Percentiles rank a stretch among this genome's conserved stretches.
These are phyloP conservation scores for Cosmia trapezina DNA, from an alignment of 2,888 invertebrate species.

Conservation along the genomic window DNA sequence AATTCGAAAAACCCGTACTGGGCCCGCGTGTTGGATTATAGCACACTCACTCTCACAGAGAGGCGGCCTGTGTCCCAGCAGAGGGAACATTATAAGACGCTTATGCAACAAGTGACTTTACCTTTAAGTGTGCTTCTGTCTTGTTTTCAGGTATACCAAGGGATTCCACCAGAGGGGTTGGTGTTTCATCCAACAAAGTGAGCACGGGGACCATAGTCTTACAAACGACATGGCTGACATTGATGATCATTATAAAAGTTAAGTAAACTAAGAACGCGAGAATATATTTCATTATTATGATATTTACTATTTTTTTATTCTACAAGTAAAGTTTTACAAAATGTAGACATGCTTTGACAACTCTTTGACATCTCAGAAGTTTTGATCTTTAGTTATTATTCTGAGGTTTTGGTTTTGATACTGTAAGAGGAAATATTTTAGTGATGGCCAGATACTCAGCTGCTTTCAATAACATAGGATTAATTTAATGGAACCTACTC, in stretches of 20 bases:
- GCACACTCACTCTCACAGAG: too few relatives aligned
- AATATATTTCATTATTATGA: constrained; percentile 61
- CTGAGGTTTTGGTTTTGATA: too few relatives aligned
- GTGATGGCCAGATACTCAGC: constrained; percentile 21
- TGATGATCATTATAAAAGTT: constrained; percentile 34
- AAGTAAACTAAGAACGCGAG: constrained; percentile 44
- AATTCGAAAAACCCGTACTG: too few relatives aligned
- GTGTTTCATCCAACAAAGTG: constrained; percentile 66
- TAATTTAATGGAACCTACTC: too few relatives aligned
- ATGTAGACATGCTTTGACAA: constrained; percentile 42
- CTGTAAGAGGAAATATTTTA: constrained; percentile 1
- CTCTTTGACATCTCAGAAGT: constrained; percentile 34
- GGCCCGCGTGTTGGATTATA: too few relatives aligned
- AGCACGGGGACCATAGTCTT: constrained; percentile 74
- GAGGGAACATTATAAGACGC: too few relatives aligned
- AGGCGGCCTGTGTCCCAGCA: too few relatives aligned
- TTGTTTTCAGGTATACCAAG: constrained; percentile 14
- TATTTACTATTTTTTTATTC: constrained; percentile 56
- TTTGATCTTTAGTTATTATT: too few relatives aligned
- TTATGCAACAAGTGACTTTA: background rate
- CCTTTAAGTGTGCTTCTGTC: constrained; percentile 60
- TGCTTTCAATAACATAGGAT: too few relatives aligned
- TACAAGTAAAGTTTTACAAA: constrained; percentile 40
- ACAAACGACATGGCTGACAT: constrained; percentile 40
- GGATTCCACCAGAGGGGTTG: background rate